Conservation (phyloP, 2,888 invertebrate genomes). For the Machimus rusticus region DNA sequence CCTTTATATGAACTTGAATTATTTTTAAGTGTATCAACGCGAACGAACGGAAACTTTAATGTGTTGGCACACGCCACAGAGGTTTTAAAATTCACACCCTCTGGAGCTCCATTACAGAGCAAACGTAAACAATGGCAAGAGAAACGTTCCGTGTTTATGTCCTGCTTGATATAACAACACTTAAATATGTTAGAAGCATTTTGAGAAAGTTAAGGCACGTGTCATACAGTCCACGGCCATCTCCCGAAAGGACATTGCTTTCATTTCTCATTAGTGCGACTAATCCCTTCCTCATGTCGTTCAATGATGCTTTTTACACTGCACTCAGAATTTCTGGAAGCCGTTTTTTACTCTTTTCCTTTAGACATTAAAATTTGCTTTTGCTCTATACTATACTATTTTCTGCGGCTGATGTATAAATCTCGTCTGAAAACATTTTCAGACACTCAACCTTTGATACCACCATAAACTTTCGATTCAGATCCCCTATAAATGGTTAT, state of each 20-base stretch:
- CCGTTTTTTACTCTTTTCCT: neutral
- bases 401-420: neutral
- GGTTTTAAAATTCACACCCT: conserved; percentile 38
- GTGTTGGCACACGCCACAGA: conserved; percentile 25
- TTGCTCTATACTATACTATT: neutral
- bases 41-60: conserved; percentile 17
- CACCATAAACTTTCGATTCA: conserved; percentile 34
- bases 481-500: conserved; percentile 38
- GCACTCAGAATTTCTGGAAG: neutral
- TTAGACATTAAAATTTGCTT: neutral
- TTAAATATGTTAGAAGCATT: neutral
- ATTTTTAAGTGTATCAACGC: conserved; percentile 17
- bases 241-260: neutral
- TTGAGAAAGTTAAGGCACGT: neutral
- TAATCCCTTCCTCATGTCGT: neutral
- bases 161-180: neutral
- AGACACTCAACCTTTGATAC: neutral
- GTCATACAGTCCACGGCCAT: neutral
- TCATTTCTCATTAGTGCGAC: neutral
- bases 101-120: neutral
- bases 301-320: neutral
- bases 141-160: neutral
- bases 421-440: conserved; percentile 6
- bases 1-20: conserved; percentile 10
- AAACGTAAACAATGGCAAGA: neutral